Conservation (phyloP, 2,113 vertebrate genomes). For the Micromys minutus region DNA sequence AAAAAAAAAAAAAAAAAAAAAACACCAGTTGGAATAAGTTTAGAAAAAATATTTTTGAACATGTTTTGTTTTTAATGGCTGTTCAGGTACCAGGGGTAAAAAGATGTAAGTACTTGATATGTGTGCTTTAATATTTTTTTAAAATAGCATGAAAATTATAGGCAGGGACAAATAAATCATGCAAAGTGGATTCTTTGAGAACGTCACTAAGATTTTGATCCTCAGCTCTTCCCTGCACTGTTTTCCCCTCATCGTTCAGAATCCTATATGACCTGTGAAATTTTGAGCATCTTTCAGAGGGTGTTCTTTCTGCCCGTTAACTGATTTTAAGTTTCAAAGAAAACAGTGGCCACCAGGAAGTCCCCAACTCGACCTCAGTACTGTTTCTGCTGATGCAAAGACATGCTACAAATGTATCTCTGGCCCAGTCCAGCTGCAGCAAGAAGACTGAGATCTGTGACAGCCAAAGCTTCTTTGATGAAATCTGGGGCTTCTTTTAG, state of each 20-base stretch:
- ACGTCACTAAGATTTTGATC: neutral
- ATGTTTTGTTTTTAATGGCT: neutral
- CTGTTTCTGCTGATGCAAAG: neutral
- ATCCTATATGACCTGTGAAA: neutral
- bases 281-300: neutral
- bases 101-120: neutral
- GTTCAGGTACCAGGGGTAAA: neutral
- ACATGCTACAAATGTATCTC: neutral
- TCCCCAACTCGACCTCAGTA: too few relatives aligned
- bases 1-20: neutral
- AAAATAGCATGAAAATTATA: slow-evolving; percentile 35
- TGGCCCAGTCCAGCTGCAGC: neutral
- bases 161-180: neutral
- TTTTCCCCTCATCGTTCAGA: neutral
- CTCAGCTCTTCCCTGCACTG: neutral
- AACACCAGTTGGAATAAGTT: neutral
- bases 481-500: neutral
- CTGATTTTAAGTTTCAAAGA: neutral
- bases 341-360: neutral
- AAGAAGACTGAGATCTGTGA: neutral
- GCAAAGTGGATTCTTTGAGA: neutral
- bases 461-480: neutral
- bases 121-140: neutral
- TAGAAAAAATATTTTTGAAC: neutral
- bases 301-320: neutral